Percentiles rank a stretch among this genome's conserved stretches.
phyloP scores from a whole-genome alignment of 2,113 vertebrate species.

The Salminus brasiliensis region DNA sequence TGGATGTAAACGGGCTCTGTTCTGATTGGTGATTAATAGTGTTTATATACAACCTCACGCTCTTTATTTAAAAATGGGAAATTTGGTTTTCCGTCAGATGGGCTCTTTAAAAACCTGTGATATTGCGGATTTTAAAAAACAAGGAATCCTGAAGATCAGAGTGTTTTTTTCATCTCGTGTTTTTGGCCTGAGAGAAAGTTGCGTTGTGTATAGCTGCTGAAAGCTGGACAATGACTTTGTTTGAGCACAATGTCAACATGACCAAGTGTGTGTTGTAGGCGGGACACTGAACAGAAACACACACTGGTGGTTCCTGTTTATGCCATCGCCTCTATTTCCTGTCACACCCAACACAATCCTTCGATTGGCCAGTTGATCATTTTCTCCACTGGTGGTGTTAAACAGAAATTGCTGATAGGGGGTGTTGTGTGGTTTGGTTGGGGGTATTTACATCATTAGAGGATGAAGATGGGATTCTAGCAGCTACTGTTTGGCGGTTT shows the following conservation, averaged over 20 bases:
- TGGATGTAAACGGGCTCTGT: too few relatives aligned
- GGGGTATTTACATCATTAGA: too few relatives aligned
- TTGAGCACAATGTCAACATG: constrained; percentile 18
- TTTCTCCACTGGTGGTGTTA: background rate
- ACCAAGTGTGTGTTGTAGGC: constrained; percentile 30
- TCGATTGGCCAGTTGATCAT: background rate
- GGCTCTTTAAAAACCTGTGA: too few relatives aligned
- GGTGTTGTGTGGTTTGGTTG: background rate
- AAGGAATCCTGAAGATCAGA: background rate
- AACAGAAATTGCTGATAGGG: background rate
- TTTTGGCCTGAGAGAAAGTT: background rate
- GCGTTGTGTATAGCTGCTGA: background rate
- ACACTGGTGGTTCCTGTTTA: constrained; percentile 8
- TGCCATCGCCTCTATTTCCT: background rate
- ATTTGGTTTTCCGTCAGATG: too few relatives aligned
- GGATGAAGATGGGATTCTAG: too few relatives aligned
- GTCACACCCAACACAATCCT: background rate
- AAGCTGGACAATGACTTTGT: constrained; percentile 9
- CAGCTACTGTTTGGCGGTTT: too few relatives aligned
- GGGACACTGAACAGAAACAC: background rate
- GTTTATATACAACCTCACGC: too few relatives aligned
- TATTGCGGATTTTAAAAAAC: too few relatives aligned
- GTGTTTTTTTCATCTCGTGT: background rate
- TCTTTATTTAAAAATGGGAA: too few relatives aligned
- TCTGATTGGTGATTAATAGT: too few relatives aligned